These are phyloP conservation scores for Pantala flavescens DNA, from an alignment of 1,140 invertebrate genomes.

Conservation along the genomic window DNA sequence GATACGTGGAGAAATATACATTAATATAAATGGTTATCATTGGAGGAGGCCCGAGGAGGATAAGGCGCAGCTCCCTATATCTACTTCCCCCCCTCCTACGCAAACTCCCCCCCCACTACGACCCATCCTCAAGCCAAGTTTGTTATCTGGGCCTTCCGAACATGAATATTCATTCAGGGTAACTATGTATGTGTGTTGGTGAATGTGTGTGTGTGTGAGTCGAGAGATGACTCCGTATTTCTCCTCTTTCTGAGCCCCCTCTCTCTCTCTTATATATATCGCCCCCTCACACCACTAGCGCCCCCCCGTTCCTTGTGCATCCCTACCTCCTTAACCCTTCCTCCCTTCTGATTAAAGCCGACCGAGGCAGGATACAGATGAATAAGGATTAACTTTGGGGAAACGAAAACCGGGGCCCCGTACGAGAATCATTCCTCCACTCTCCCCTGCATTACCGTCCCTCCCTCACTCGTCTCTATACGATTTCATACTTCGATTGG, in stretches of 20 bases:
- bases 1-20: constrained; percentile 22
- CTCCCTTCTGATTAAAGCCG: constrained; percentile 18
- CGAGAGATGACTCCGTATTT: constrained; percentile 3
- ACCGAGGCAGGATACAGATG: constrained; percentile 17
- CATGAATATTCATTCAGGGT: constrained; percentile 19
- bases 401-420: background rate
- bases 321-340: background rate
- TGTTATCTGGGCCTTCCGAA: constrained; percentile 18
- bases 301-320: background rate
- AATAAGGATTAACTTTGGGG: constrained; percentile 18
- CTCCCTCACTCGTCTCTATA: background rate
- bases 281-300: background rate
- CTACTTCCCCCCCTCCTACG: background rate
- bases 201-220: background rate
- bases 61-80: background rate
- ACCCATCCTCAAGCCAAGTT: constrained; percentile 16
- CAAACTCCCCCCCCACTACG: background rate
- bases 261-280: background rate
- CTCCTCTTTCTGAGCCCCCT: background rate
- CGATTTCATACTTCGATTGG: background rate
- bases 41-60: constrained; percentile 7
- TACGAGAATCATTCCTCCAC: constrained; percentile 11
- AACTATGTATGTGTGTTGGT: background rate
- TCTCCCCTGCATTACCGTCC: background rate
- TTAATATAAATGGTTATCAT: constrained; percentile 23